A percentile compares a stretch with the other conserved stretches of the same genome.
These are phyloP conservation scores for Drosophila watanabei DNA, from an alignment of 1,140 invertebrate species.

Conservation along the genomic window DNA sequence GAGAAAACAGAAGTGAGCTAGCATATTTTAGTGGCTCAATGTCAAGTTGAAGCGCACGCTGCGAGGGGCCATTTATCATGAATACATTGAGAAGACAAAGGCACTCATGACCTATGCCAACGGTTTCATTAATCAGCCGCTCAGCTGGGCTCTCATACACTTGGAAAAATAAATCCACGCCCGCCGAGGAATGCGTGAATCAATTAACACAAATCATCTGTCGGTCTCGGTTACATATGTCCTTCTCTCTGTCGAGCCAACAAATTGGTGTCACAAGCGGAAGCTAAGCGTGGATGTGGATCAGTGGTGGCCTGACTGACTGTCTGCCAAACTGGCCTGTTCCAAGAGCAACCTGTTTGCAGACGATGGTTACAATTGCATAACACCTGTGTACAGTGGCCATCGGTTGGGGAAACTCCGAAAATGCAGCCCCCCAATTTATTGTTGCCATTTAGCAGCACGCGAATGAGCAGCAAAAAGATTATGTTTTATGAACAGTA, in stretches of 20 bases:
- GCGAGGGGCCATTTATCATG: constrained; percentile 44
- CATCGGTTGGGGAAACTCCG: constrained; percentile 6
- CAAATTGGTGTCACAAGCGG: constrained; percentile 42
- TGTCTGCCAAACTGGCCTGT: constrained; percentile 36
- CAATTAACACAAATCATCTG: constrained; percentile 35
- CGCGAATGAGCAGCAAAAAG: constrained; percentile 22
- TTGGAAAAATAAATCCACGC: constrained; percentile 1
- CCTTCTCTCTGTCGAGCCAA: constrained; percentile 20
- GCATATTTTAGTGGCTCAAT: constrained; percentile 74
- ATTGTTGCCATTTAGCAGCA: constrained; percentile 41
- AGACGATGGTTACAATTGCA: constrained; percentile 44
- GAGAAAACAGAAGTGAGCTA: constrained; percentile 60
- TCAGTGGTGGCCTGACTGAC: constrained; percentile 43
- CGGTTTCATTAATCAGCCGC: constrained; percentile 40
- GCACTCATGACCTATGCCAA: constrained; percentile 76
- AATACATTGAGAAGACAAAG: constrained; percentile 55
- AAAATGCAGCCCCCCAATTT: constrained; percentile 14
- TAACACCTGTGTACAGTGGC: constrained; percentile 33
- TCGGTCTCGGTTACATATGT: constrained; percentile 33
- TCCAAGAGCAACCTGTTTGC: constrained; percentile 51
- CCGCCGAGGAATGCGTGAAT: constrained; percentile 28
- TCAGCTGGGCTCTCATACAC: not conserved
- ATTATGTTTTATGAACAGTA: not conserved
- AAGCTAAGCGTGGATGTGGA: constrained; percentile 47
- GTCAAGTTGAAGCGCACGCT: constrained; percentile 73